Conservation (phyloP, 1,140 invertebrate genomes). For the Philopotamus ludificatus region DNA sequence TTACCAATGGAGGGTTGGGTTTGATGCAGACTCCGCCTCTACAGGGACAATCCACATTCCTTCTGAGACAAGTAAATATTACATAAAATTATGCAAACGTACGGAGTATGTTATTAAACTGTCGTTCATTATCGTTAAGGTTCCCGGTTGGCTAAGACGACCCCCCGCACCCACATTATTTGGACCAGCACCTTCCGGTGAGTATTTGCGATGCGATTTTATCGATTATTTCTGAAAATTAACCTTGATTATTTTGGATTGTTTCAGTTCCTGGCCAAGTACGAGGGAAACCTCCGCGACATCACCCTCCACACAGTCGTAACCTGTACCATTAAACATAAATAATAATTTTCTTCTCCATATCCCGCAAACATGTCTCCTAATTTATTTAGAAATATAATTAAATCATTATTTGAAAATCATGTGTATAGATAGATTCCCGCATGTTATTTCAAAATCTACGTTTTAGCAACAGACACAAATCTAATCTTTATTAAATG, state of each 20-base stretch:
- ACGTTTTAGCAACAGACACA: too few relatives aligned
- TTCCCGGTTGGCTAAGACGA: constrained; percentile 27
- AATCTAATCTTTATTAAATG: too few relatives aligned
- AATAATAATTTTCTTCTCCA: too few relatives aligned
- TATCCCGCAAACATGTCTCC: too few relatives aligned
- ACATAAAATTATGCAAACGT: neutral
- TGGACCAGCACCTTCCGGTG: constrained; percentile 22
- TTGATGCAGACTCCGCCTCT: constrained; percentile 25
- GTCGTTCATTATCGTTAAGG: too few relatives aligned
- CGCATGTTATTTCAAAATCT: too few relatives aligned
- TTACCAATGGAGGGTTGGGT: constrained; percentile 10
- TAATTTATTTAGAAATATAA: too few relatives aligned
- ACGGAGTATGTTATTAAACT: neutral
- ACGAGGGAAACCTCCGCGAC: constrained; percentile 12
- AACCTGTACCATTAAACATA: constrained; percentile 11
- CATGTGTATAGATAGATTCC: too few relatives aligned
- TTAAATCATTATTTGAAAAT: too few relatives aligned
- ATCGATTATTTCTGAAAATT: too few relatives aligned
- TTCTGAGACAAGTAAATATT: constrained; percentile 30
- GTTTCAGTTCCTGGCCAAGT: constrained; percentile 18
- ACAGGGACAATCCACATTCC: neutral
- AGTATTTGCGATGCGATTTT: neutral
- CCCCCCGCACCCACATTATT: constrained; percentile 26
- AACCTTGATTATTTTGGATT: neutral
- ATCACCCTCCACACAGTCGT: constrained; percentile 6